Base-by-base conservation (phyloP, 2,888 invertebrate species). In the Xestia rhomboidea region DNA sequence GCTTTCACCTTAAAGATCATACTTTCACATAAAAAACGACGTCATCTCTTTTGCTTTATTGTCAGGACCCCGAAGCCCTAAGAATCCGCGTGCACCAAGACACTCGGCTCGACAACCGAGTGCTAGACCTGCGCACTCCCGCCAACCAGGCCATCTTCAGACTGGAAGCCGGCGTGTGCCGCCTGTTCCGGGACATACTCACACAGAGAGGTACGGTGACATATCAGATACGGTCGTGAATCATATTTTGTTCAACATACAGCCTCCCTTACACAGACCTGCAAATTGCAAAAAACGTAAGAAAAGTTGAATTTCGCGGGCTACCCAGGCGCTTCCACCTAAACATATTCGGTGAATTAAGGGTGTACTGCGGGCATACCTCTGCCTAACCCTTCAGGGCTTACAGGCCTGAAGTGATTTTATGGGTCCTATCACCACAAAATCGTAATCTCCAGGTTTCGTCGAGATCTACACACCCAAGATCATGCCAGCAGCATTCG, bases 391-490 rank as follows among this genome's bases (percentile, higher is more conserved):
- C 34, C 34, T 34, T 38, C 6, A 38, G 8, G 1, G 10, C 41
- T 41, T 41, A 41, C 3, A 41, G 41, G 5, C 41, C 10, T 41
- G 41, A 5, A 41, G 41, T 41, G 41, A 10, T 41, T 41, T 41
- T 41, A 41, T 41, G 41, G 10, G 10, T 10, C 41, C 41, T 41
- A 41, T 41, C 41, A 41, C 41, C 41, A 41, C 41, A 41, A 41
- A 41, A 41, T 41, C 41, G 41, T 34, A 34, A 34, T 34, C 34
- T 34, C 34, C 34, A 34, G 98, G 99, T 74, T 99, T 99, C 95
- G 98, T 98, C 0, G 99, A 99, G 95, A 99, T 99, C 89, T 99
- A 99, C 96, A 99, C 99, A 0, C 99, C 99, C 0, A 99, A 99
- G 97, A 99, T 99, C 88, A 99, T 99, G 84, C 98, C 99, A 6